phyloP scores from a whole-genome alignment of 2,797 vertebrate genomes.

The Scyliorhinus canicula region DNA sequence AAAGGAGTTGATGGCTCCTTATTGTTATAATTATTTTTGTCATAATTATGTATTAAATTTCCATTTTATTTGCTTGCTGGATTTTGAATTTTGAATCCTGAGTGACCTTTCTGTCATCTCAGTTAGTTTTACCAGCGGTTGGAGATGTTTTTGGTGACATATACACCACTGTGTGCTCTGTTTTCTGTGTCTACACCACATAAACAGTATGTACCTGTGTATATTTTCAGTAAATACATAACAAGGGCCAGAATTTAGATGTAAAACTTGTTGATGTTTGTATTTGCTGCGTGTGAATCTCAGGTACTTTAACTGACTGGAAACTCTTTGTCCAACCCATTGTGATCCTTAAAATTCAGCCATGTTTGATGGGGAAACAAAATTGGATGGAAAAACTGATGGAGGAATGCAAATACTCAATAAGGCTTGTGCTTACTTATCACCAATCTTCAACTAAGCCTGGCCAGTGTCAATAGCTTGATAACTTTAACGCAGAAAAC shows the following conservation, averaged over 20 bases:
- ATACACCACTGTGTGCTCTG: not conserved
- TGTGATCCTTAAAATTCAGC: not conserved
- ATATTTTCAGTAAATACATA: conserved; percentile 27
- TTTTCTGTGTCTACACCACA: not conserved
- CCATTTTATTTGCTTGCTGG: not conserved
- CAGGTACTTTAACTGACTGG: not conserved
- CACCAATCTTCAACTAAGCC: not conserved
- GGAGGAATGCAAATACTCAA: not conserved
- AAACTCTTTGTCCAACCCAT: not conserved
- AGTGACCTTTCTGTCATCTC: not conserved
- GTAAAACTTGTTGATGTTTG: not conserved
- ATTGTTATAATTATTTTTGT: too few relatives aligned
- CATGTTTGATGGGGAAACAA: not conserved
- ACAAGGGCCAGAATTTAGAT: not conserved
- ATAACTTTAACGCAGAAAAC: not conserved
- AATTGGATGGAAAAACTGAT: not conserved
- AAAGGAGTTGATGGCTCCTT: not conserved
- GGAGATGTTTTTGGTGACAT: not conserved
- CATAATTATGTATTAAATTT: not conserved
- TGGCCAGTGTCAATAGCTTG: not conserved
- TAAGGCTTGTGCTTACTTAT: not conserved
- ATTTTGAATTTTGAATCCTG: not conserved
- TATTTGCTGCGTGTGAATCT: not conserved
- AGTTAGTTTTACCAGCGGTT: not conserved
- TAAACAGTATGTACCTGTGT: not conserved